Percentiles rank a stretch among this genome's conserved stretches.
Evolutionary conservation across 2,797 vertebrate genomes (phyloP).

Genomic region (Mastacembelus armatus): DNA sequence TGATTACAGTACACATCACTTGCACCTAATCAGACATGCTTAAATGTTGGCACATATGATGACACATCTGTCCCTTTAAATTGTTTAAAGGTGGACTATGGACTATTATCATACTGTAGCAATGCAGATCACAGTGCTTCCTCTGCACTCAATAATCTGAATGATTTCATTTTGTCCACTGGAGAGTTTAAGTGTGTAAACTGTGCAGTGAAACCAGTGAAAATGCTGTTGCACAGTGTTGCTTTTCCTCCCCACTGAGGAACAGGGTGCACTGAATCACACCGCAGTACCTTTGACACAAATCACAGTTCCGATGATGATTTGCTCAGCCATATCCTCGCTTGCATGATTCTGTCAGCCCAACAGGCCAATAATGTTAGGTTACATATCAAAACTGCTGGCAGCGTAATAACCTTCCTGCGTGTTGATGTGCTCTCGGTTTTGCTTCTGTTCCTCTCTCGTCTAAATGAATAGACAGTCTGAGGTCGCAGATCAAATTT

Average conservation of each 20-base stretch:
- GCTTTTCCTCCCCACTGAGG: conserved; percentile 30
- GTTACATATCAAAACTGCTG: conserved; percentile 59
- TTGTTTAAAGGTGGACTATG: background rate
- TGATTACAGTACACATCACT: background rate
- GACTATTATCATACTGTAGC: background rate
- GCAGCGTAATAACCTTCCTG: conserved; percentile 59
- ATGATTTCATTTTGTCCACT: conserved; percentile 12
- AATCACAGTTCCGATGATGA: conserved; percentile 53
- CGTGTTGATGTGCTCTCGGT: conserved; percentile 38
- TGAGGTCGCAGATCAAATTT: conserved; percentile 63
- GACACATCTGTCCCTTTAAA: background rate
- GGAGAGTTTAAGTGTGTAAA: conserved; percentile 18
- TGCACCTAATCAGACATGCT: background rate
- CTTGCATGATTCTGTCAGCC: conserved; percentile 36
- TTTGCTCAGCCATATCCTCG: conserved; percentile 30
- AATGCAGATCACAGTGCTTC: background rate
- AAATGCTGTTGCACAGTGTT: conserved; percentile 30
- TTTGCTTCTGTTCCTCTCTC: conserved; percentile 32
- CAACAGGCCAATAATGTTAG: conserved; percentile 48
- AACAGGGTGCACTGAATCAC: conserved; percentile 42
- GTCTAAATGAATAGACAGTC: conserved; percentile 37
- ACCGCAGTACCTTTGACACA: conserved; percentile 34
- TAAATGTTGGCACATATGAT: background rate
- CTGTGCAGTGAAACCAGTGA: conserved; percentile 24
- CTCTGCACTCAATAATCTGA: background rate